phyloP scores from a whole-genome alignment of 1,140 invertebrate genomes.

The Mamestra configurata region DNA sequence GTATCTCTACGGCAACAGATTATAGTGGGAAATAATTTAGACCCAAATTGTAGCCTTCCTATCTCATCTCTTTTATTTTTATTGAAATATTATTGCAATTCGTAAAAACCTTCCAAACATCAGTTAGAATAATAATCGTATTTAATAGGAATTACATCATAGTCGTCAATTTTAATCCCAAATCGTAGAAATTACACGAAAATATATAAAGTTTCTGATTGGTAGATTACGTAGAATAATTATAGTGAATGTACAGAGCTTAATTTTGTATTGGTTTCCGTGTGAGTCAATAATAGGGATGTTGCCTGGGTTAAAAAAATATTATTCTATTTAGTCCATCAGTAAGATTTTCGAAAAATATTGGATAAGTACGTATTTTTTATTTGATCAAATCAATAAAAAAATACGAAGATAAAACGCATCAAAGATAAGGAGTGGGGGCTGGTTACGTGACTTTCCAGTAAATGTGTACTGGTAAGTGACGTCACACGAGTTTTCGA shows the following conservation, averaged over 20 bases:
- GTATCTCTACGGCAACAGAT: neutral
- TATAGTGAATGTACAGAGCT: conserved; percentile 24
- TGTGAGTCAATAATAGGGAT: neutral
- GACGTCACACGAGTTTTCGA: too few species aligned
- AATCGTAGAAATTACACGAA: conserved; percentile 20
- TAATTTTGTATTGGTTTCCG: conserved; percentile 24
- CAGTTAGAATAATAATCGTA: conserved; percentile 30
- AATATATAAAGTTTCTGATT: conserved; percentile 22
- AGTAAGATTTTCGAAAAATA: too few species aligned
- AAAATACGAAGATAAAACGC: too few species aligned
- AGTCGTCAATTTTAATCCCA: conserved; percentile 49
- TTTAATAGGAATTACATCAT: conserved; percentile 11
- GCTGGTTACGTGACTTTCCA: too few species aligned
- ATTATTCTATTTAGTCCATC: too few species aligned
- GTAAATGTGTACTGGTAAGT: too few species aligned
- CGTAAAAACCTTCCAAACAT: conserved; percentile 15
- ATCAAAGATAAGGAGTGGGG: too few species aligned
- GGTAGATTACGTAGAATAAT: conserved; percentile 26
- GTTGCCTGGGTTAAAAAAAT: too few species aligned
- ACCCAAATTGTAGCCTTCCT: neutral
- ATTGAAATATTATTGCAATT: neutral
- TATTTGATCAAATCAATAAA: too few species aligned
- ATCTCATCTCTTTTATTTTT: neutral
- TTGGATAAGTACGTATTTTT: too few species aligned
- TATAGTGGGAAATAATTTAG: neutral